Evolutionary conservation across 2,113 vertebrate genomes (phyloP).

Genomic region (Anser cygnoides): DNA sequence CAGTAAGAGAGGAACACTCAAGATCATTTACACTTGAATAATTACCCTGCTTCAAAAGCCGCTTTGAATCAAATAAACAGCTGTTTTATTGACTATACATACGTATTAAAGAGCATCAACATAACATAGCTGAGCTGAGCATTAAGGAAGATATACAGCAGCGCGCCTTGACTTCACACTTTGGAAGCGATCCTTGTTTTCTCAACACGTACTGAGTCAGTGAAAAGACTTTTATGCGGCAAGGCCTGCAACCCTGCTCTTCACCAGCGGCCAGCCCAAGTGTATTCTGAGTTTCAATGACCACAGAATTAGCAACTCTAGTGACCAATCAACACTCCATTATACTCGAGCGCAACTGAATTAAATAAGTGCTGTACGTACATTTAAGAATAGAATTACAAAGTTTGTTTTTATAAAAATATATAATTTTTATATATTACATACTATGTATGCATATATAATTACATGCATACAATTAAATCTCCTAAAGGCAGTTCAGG

Average conservation of each 20-base stretch:
- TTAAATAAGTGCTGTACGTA: neutral
- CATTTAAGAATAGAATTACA: neutral
- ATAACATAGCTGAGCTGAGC: neutral
- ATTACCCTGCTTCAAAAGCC: conserved; percentile 24
- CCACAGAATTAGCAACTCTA: neutral
- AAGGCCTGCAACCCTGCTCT: neutral
- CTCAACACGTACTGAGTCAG: neutral
- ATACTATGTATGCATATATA: no score
- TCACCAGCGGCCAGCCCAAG: neutral
- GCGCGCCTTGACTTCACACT: neutral
- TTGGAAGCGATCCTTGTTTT: neutral
- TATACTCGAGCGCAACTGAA: neutral
- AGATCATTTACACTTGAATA: neutral
- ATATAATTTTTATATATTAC: neutral
- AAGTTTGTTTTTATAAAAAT: neutral
- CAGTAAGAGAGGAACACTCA: neutral
- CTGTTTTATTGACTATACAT: conserved; percentile 44
- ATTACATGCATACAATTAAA: neutral
- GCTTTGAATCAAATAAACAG: conserved; percentile 29
- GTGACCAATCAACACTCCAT: neutral
- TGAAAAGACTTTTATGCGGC: neutral
- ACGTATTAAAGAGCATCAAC: neutral
- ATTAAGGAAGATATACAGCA: neutral
- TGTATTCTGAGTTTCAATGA: no score
- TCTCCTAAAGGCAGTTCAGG: neutral